Evolutionary conservation across 1,140 invertebrate genomes (phyloP).

Genomic region (Drosophila hydei): DNA sequence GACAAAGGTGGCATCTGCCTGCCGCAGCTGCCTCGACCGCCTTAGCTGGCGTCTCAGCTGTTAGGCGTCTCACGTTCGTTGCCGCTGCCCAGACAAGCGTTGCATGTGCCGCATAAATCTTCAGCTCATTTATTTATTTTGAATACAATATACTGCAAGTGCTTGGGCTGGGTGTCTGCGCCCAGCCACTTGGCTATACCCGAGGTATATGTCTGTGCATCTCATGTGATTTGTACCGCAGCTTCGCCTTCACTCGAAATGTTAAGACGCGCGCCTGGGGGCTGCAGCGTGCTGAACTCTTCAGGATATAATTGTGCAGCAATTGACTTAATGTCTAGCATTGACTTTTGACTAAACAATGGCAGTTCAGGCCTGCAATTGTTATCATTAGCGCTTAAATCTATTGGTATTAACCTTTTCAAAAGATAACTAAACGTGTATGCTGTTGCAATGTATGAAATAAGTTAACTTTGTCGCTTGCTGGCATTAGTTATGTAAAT

Average conservation of each 20-base stretch:
- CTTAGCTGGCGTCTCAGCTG: conserved; percentile 21
- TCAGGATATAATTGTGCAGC: conserved; percentile 30
- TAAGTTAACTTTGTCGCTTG: not conserved
- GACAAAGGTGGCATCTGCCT: conserved; percentile 68
- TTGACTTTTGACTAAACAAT: conserved; percentile 22
- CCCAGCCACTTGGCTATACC: conserved; percentile 4
- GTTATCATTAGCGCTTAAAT: conserved; percentile 17
- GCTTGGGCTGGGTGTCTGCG: conserved; percentile 13
- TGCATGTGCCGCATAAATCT: conserved; percentile 77
- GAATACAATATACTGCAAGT: conserved; percentile 37
- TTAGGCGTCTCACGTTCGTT: conserved; percentile 44
- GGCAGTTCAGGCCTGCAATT: conserved; percentile 6
- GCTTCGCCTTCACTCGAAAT: conserved; percentile 35
- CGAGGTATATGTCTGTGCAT: conserved; percentile 64
- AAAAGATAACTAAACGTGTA: not conserved
- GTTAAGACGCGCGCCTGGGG: conserved; percentile 9
- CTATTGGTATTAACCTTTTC: conserved; percentile 2
- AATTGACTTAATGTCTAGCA: conserved; percentile 44
- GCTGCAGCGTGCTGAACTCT: conserved; percentile 9
- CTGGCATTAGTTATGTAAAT: no score
- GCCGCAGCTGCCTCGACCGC: not conserved
- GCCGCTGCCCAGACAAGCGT: conserved; percentile 23
- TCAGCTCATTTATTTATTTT: conserved; percentile 65
- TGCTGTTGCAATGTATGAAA: not conserved
- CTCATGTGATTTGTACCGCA: conserved; percentile 62